Evolutionary conservation across 2,113 vertebrate species (phyloP).

Genomic region (Corynorhinus townsendii): DNA sequence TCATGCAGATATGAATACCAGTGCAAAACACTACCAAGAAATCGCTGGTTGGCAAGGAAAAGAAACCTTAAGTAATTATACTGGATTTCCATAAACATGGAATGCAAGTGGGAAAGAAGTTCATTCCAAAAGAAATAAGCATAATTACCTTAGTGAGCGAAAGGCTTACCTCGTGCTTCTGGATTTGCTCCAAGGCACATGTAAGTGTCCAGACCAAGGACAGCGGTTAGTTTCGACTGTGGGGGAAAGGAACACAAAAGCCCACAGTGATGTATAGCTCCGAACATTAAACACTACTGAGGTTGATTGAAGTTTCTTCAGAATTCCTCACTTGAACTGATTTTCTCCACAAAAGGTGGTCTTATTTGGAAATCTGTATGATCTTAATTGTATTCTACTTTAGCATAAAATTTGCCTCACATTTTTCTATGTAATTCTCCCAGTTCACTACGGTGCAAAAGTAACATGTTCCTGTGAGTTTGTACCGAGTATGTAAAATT

Average conservation of each 20-base stretch:
- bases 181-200: constrained; percentile 37
- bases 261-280: neutral
- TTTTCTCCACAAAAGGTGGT: neutral
- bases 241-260: neutral
- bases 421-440: neutral
- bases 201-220: neutral
- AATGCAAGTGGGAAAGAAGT: neutral
- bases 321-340: neutral
- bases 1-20: neutral
- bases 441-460: neutral
- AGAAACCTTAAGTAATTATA: constrained; percentile 38
- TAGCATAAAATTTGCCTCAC: neutral
- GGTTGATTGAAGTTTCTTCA: neutral
- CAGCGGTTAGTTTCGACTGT: neutral
- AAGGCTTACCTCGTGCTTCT: neutral
- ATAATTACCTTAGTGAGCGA: constrained; percentile 11
- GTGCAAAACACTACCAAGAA: neutral
- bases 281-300: neutral
- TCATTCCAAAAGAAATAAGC: neutral
- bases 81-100: constrained; percentile 53
- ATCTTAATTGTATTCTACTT: constrained; percentile 5
- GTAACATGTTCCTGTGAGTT: neutral
- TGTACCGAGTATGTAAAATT: neutral
- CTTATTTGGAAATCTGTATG: neutral
- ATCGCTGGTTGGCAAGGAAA: neutral